Base-by-base conservation (phyloP, 2,113 vertebrate species). In the Bambusicola thoracicus region DNA sequence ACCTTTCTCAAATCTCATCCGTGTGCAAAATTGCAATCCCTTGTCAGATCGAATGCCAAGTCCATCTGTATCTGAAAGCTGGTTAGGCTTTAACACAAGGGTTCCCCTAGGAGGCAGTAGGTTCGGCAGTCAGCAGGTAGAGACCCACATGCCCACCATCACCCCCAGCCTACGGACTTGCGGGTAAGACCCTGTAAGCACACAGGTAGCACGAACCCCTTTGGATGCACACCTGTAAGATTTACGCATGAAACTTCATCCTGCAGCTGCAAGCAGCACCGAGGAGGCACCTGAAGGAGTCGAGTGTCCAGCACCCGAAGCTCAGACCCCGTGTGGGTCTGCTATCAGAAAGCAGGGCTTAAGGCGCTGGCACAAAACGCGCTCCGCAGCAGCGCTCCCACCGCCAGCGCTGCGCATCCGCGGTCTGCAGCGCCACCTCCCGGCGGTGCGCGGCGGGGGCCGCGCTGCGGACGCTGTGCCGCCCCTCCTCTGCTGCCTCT, bases 351-450 rank as follows among this genome's bases (percentile, higher is more conserved):
- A 17, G 5, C 18, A 2, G 11, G 22, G 12, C 19, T 32, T 10
- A 13, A 32, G 5, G 34, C 1, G 21, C 1, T 17, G 25, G 14
- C 55, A 6, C 5, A 17, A 21, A n/a, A 5, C 69, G 4, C 40
- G 12, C 44, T 4, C 46, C 3, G 30, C 24, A 29, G 29, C 53
- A 16, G 53, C 27, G 41, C 22, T 40, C 10, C 10, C 30, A 16
- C 30, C 40, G 21, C 5, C 24, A 19, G 32, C 48, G 19, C 67
- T 4, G 76, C 6, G 6, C 8, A 87, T 80, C 85, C 91, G 46
- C 58, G 96, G 93, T 95, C 97, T 97, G 92, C 93, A 91, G 97
- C 95, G 97, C 90, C 97, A 97, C 81, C 97, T 98, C 91, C 97
- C 84, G 97, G 96, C 72, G 3, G 5, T 3, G 1, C 2, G 53